Percentiles rank a stretch among this genome's conserved stretches.
These are phyloP conservation scores for Pelvicachromis taeniatus DNA, from an alignment of 2,113 vertebrate genomes.

Conservation along the genomic window DNA sequence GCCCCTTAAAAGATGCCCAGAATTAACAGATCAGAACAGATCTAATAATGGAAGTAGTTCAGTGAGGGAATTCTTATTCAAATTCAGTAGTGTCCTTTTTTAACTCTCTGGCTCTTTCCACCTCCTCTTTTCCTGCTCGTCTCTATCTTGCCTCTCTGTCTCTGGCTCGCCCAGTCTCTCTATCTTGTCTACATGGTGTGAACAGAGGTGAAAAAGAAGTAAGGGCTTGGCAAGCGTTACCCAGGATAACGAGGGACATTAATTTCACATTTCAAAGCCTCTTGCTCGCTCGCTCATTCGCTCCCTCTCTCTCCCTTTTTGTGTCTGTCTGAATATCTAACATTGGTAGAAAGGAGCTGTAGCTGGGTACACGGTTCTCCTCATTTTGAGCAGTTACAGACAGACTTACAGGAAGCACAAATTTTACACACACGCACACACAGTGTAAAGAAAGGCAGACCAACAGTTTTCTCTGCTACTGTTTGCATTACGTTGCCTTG, in stretches of 20 bases:
- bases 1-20: conserved; percentile 57
- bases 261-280: conserved; percentile 62
- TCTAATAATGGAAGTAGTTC: conserved; percentile 55
- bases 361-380: conserved; percentile 12
- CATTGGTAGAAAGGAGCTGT: conserved; percentile 15
- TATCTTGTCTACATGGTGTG: conserved; percentile 24
- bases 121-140: background rate
- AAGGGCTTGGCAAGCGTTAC: conserved; percentile 36
- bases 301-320: background rate
- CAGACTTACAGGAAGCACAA: conserved; percentile 26
- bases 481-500: conserved; percentile 6
- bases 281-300: background rate
- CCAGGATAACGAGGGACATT: conserved; percentile 55
- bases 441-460: conserved; percentile 15
- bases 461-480: conserved; percentile 19
- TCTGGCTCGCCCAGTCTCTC: background rate
- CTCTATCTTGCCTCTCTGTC: background rate
- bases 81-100: conserved; percentile 24
- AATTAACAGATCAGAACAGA: conserved; percentile 62
- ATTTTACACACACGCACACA: background rate
- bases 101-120: conserved; percentile 3
- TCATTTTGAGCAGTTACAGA: conserved; percentile 16
- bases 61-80: conserved; percentile 44
- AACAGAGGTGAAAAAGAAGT: conserved; percentile 41
- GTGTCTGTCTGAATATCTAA: conserved; percentile 35